A percentile compares a stretch with the other conserved stretches of the same genome.
These are phyloP conservation scores for Cardiocondyla obscurior DNA, from an alignment of 1,140 invertebrate genomes.

Conservation along the genomic window DNA sequence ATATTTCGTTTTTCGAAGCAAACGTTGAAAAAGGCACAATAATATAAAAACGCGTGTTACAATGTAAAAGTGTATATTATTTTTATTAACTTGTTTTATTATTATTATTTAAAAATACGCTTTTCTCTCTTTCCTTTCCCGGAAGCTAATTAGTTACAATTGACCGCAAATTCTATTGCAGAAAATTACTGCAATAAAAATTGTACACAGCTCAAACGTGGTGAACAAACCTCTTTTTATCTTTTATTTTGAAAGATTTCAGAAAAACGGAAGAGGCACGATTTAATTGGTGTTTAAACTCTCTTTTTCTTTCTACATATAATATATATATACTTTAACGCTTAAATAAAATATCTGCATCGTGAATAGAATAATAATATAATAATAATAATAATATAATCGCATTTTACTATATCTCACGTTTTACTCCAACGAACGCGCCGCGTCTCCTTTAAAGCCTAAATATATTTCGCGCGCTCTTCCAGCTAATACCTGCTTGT, in stretches of 20 bases:
- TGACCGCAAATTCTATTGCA: background rate
- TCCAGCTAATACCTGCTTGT: slow-evolving; percentile 76
- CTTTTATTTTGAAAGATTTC: slow-evolving; percentile 1
- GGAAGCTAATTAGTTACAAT: slow-evolving; percentile 6
- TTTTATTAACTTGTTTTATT: slow-evolving; percentile 9
- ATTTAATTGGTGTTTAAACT: slow-evolving; percentile 25
- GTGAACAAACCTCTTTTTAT: slow-evolving; percentile 4
- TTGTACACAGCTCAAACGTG: background rate
- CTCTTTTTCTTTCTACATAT: slow-evolving; percentile 25
- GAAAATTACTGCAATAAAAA: no score
- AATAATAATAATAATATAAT: slow-evolving; percentile 66
- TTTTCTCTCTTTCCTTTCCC: slow-evolving; percentile 11
- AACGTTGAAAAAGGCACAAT: background rate
- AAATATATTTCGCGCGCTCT: slow-evolving; percentile 55
- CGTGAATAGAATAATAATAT: slow-evolving; percentile 69
- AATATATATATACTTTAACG: slow-evolving; percentile 64
- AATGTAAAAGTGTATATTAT: background rate
- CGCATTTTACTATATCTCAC: slow-evolving; percentile 43
- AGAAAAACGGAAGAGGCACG: slow-evolving; percentile 22
- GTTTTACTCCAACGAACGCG: slow-evolving; percentile 24
- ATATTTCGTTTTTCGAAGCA: slow-evolving; percentile 14
- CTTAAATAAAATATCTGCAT: slow-evolving; percentile 78
- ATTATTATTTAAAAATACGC: background rate
- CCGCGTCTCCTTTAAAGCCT: slow-evolving; percentile 64
- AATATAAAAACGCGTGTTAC: background rate